These are phyloP conservation scores for Sus scrofa DNA, from an alignment of 2,113 vertebrate genomes.

Conservation along the genomic window DNA sequence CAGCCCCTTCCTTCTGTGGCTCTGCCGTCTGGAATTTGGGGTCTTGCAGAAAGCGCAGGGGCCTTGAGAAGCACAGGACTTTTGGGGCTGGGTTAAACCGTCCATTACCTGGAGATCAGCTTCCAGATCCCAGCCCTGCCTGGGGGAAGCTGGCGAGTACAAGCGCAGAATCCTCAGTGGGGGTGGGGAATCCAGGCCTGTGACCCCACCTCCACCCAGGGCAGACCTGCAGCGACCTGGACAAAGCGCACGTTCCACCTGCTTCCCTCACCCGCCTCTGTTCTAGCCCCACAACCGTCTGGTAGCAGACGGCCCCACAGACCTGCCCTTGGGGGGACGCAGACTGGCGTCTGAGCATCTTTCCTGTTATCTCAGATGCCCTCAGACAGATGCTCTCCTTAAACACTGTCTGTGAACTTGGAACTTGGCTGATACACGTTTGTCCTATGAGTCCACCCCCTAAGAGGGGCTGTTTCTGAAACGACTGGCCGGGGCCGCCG, in stretches of 20 bases:
- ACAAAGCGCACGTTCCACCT: accelerated
- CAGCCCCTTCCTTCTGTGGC: not conserved
- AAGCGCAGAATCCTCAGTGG: too few species aligned
- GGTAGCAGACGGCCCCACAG: accelerated
- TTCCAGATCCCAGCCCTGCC: not conserved
- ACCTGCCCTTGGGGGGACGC: not conserved
- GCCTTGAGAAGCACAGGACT: accelerated
- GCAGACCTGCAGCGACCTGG: too few species aligned
- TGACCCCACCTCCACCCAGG: too few species aligned
- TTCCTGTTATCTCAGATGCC: accelerated
- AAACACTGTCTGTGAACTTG: not conserved
- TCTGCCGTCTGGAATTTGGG: not conserved
- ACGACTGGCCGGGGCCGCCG: accelerated
- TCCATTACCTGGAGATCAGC: not conserved
- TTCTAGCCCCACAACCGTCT: too few species aligned
- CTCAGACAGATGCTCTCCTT: not conserved
- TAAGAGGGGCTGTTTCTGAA: not conserved
- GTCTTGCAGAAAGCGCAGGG: not conserved
- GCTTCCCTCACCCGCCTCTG: not conserved
- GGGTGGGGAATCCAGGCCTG: too few species aligned
- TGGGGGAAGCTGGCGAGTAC: too few species aligned
- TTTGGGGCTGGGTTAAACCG: accelerated
- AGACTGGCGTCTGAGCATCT: too few species aligned
- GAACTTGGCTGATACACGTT: not conserved
- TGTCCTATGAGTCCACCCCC: accelerated